Conservation (phyloP, 2,797 vertebrate genomes). For the Myotis planiceps region DNA sequence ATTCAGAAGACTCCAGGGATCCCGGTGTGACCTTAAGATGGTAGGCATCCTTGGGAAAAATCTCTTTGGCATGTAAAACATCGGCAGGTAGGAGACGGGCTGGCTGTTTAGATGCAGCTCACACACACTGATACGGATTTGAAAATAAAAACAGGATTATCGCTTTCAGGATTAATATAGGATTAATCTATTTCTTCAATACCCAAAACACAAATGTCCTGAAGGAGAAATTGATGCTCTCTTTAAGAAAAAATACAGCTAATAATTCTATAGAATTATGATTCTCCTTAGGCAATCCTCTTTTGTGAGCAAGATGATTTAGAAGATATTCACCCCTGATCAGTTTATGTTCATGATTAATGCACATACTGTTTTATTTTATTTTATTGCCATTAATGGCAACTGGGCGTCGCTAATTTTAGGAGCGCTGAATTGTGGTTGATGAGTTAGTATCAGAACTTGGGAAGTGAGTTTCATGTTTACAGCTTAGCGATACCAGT, state of each 20-base stretch:
- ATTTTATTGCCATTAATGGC: neutral
- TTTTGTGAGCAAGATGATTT: neutral
- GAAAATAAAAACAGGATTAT: slow-evolving; percentile 27
- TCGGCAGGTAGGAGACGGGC: neutral
- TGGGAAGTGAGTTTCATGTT: slow-evolving; percentile 24
- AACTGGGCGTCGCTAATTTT: neutral
- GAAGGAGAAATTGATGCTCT: slow-evolving; percentile 3
- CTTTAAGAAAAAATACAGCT: neutral
- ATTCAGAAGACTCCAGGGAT: neutral
- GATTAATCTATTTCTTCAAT: slow-evolving; percentile 43
- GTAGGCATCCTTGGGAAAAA: neutral
- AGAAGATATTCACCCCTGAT: neutral
- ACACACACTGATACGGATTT: neutral
- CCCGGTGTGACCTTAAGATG: neutral
- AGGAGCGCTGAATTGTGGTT: neutral
- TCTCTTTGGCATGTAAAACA: neutral
- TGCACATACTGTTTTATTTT: neutral
- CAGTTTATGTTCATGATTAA: slow-evolving; percentile 2
- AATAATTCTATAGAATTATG: neutral
- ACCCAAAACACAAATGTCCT: slow-evolving; percentile 35
- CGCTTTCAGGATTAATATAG: slow-evolving; percentile 18
- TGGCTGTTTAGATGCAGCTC: neutral
- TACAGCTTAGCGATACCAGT: neutral
- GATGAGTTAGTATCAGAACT: neutral
- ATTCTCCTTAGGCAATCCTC: slow-evolving; percentile 43